Evolutionary conservation across 30 jellyfish, hydroid and myxozoan genomes (phyloP).

Genomic region (Sanderia malayensis): DNA sequence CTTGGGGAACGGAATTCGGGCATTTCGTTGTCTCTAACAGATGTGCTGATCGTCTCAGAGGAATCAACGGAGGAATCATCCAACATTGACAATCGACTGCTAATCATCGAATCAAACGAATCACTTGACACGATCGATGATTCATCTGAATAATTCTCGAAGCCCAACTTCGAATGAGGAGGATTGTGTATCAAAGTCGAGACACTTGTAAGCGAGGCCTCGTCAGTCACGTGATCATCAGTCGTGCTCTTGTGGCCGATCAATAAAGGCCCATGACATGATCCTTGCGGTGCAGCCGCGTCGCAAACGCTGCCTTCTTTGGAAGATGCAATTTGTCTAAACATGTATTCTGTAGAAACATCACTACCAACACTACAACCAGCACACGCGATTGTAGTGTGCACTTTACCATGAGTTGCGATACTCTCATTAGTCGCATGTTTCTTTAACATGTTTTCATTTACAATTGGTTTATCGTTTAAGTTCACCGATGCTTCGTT

Average conservation of each 20-base stretch:
- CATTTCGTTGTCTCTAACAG: constrained; percentile 41
- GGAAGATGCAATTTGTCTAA: too few relatives aligned
- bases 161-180: neutral
- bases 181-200: constrained; percentile 17
- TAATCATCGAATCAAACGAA: constrained; percentile 11
- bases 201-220: constrained; percentile 46
- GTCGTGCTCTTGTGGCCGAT: neutral
- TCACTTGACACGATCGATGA: constrained; percentile 30
- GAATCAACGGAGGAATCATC: constrained; percentile 36
- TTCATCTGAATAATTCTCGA: neutral
- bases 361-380: neutral
- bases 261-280: neutral
- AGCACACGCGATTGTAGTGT: neutral
- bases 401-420: neutral
- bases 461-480: neutral
- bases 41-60: constrained; percentile 46
- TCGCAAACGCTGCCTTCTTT: neutral
- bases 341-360: neutral
- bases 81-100: neutral
- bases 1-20: constrained; percentile 63
- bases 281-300: neutral
- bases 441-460: too few relatives aligned
- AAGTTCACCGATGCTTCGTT: neutral
- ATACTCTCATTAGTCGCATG: neutral
- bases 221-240: constrained; percentile 5